Percentiles rank a stretch among this genome's conserved stretches.
Conservation (phyloP, 1,140 invertebrate species). For the Dermatophagoides farinae region DNA sequence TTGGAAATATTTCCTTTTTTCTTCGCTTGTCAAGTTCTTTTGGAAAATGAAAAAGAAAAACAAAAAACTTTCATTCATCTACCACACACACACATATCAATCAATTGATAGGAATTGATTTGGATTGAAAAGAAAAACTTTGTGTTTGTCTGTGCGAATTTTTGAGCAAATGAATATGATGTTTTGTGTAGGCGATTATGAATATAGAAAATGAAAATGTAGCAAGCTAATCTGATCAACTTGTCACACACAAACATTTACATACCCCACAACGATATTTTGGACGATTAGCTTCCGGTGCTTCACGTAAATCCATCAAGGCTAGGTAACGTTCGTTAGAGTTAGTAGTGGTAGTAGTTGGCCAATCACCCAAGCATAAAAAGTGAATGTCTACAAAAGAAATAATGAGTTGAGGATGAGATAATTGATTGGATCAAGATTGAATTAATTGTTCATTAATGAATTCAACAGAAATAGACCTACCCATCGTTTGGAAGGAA, state of each 20-base stretch:
- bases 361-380: constrained; percentile 44
- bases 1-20: no score
- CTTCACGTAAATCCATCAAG: constrained; percentile 34
- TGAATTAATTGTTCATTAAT: background rate
- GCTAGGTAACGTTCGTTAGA: constrained; percentile 35
- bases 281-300: constrained; percentile 27
- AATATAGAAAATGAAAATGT: no score
- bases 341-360: constrained; percentile 27
- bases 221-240: background rate
- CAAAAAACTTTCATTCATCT: no score
- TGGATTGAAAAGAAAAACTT: no score
- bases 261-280: constrained; percentile 46
- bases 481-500: constrained; percentile 34
- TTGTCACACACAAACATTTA: constrained; percentile 16
- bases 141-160: no score
- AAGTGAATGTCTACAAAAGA: constrained; percentile 36
- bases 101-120: no score
- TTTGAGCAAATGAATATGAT: no score
- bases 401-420: constrained; percentile 4
- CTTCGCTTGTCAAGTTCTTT: no score
- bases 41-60: no score
- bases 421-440: background rate
- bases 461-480: constrained; percentile 13
- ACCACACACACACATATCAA: no score
- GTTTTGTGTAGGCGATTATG: no score